A percentile compares a stretch with the other conserved stretches of the same genome.
phyloP scores from a whole-genome alignment of 2,797 vertebrate species.

The Apodemus agrarius region DNA sequence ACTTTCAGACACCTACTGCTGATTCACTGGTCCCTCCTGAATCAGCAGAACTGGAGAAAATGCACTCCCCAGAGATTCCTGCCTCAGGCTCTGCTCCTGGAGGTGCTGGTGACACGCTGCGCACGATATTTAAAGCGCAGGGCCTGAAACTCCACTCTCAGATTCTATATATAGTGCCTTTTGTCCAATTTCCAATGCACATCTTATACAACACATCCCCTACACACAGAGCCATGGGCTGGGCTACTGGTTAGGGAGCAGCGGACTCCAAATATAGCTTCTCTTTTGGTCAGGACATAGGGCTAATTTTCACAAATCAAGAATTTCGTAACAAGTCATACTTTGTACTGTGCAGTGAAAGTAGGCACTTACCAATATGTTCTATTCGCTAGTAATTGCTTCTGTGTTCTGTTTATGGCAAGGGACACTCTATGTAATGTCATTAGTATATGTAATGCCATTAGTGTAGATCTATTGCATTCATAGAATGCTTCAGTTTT shows the following conservation, averaged over 20 bases:
- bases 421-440: background rate
- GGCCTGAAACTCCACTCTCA: background rate
- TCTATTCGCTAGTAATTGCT: background rate
- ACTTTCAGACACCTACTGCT: background rate
- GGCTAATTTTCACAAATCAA: background rate
- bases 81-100: background rate
- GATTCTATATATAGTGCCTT: background rate
- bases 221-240: background rate
- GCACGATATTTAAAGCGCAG: background rate
- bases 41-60: conserved; percentile 43
- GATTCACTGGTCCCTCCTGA: conserved; percentile 64
- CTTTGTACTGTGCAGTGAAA: background rate
- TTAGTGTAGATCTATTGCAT: background rate
- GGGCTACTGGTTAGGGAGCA: background rate
- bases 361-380: no score
- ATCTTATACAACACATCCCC: background rate
- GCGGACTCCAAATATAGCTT: background rate
- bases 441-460: background rate
- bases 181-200: background rate
- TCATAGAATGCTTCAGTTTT: background rate
- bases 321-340: background rate
- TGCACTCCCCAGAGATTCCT: background rate
- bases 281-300: background rate
- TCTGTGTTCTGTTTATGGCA: background rate
- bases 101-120: background rate